These are phyloP conservation scores for Oncorhynchus clarkii DNA, from an alignment of 2,113 vertebrate species.

Conservation along the genomic window DNA sequence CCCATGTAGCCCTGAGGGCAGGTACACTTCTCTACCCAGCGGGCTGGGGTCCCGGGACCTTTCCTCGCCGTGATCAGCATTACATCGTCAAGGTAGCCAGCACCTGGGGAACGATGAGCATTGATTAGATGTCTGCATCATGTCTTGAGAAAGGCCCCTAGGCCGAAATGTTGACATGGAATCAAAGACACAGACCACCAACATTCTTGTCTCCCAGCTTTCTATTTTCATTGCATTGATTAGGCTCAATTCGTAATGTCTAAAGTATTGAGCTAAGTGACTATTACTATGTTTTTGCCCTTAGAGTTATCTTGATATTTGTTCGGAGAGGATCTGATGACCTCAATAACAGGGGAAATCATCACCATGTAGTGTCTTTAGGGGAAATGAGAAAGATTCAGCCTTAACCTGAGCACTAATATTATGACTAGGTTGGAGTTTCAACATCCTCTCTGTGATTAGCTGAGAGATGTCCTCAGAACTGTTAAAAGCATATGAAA, in stretches of 20 bases:
- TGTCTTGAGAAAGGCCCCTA: too few species aligned
- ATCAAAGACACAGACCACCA: too few species aligned
- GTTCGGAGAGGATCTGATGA: not conserved
- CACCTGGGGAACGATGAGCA: conserved; percentile 66
- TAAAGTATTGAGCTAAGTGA: not conserved
- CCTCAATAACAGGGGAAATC: not conserved
- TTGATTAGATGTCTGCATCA: too few species aligned
- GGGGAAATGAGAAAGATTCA: not conserved
- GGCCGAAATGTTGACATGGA: too few species aligned
- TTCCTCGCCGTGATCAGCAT: conserved; percentile 80
- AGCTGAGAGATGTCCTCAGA: not conserved
- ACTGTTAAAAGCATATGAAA: not conserved
- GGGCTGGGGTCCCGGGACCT: conserved; percentile 74
- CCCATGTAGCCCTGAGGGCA: conserved; percentile 89
- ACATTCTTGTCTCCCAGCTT: too few species aligned
- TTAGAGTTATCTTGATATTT: not conserved
- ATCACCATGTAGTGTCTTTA: not conserved
- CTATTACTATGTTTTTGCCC: not conserved
- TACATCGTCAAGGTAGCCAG: conserved; percentile 88
- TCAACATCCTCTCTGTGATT: conserved; percentile 6
- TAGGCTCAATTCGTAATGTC: not conserved
- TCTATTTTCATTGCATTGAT: too few species aligned
- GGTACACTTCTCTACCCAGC: conserved; percentile 91
- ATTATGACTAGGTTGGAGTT: not conserved
- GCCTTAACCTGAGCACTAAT: not conserved